Percentiles rank a stretch among this genome's conserved stretches.
Evolutionary conservation across 2,113 vertebrate genomes (phyloP).

Genomic region (Monopterus albus): DNA sequence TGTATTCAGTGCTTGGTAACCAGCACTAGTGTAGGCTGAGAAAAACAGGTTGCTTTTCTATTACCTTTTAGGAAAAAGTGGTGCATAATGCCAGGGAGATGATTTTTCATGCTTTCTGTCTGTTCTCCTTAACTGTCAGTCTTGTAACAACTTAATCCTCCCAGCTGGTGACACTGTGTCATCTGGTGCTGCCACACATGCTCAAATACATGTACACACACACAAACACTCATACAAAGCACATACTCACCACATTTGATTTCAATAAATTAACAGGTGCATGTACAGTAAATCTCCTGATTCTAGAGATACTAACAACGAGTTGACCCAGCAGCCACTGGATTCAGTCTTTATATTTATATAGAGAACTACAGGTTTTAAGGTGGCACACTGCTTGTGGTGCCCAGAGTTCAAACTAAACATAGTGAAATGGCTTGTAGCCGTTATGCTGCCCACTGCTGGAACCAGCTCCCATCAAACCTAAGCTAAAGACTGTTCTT

Average conservation of each 20-base stretch:
- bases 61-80: constrained; percentile 52
- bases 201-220: not conserved
- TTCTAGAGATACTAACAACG: not conserved
- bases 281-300: constrained; percentile 10
- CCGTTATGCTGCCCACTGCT: too few relatives aligned
- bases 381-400: too few relatives aligned
- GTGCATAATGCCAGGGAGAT: constrained; percentile 39
- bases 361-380: too few relatives aligned
- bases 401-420: too few relatives aligned
- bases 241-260: constrained; percentile 20
- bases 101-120: constrained; percentile 41
- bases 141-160: constrained; percentile 34
- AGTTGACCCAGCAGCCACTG: not conserved
- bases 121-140: constrained; percentile 40
- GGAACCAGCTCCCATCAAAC: too few relatives aligned
- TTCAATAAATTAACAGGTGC: constrained; percentile 37
- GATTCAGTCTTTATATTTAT: too few relatives aligned
- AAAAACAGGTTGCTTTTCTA: constrained; percentile 66
- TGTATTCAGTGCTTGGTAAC: constrained; percentile 73
- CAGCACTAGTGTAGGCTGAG: constrained; percentile 67
- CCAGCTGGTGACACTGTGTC: constrained; percentile 24
- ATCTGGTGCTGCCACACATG: constrained; percentile 13
- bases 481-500: too few relatives aligned
- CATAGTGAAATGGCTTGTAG: too few relatives aligned
- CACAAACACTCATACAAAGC: constrained; percentile 18